Conservation (phyloP, 2,888 invertebrate species). For the Rugalucina vietnamica region DNA sequence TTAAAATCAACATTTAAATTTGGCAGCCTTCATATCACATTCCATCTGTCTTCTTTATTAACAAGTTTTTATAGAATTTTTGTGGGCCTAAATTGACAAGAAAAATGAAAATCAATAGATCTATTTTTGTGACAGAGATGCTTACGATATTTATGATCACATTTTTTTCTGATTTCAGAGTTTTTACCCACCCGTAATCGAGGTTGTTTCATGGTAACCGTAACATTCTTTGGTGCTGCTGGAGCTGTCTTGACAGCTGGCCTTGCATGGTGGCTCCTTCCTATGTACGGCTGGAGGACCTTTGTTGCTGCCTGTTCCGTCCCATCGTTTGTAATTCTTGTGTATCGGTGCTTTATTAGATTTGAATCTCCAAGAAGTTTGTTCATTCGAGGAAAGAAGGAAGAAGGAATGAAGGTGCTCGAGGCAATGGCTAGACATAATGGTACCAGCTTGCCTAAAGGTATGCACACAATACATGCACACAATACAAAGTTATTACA, state of each 20-base stretch:
- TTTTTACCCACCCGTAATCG: conserved; percentile 73
- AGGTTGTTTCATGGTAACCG: conserved; percentile 73
- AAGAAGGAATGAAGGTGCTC: conserved; percentile 66
- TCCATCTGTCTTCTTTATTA: no score
- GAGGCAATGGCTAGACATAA: conserved; percentile 68
- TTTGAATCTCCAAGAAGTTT: conserved; percentile 76
- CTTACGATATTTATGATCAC: no score
- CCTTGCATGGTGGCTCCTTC: conserved; percentile 75
- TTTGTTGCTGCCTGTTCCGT: conserved; percentile 75
- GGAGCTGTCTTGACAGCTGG: conserved; percentile 74
- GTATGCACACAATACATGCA: conserved; percentile 57
- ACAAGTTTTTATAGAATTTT: no score
- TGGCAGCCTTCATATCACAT: no score
- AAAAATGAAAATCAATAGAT: no score
- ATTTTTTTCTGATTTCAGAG: conserved; percentile 67
- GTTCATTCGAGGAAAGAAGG: conserved; percentile 67
- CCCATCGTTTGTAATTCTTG: conserved; percentile 68
- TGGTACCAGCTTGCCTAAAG: conserved; percentile 56
- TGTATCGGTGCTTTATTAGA: conserved; percentile 63
- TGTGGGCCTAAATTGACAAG: no score
- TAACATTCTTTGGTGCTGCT: conserved; percentile 78
- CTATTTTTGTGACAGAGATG: no score
- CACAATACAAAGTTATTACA: no score
- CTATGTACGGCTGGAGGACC: conserved; percentile 70
- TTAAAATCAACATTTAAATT: neutral